Conservation (phyloP, 2,888 invertebrate species). For the Xanthorhoe designata region DNA sequence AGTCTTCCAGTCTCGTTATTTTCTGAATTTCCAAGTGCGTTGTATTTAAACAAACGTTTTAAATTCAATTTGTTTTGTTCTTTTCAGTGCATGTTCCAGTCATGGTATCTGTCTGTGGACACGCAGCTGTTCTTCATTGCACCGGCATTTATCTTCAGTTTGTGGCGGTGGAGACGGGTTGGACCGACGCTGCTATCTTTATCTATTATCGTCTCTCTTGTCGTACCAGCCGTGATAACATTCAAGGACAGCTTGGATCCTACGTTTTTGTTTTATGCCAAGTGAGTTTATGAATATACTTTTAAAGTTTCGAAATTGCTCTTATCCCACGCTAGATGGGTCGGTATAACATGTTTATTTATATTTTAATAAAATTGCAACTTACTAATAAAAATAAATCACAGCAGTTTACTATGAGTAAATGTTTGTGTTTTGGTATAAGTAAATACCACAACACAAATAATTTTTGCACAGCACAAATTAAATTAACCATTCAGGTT, state of each 20-base stretch:
- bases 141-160: constrained; percentile 87
- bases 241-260: constrained; percentile 87
- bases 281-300: constrained; percentile 80
- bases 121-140: constrained; percentile 89
- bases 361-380: too few species aligned
- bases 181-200: constrained; percentile 83
- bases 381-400: too few species aligned
- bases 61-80: constrained; percentile 10
- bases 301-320: too few species aligned
- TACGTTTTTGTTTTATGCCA: constrained; percentile 88
- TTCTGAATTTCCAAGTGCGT: neutral
- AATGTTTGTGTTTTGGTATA: too few species aligned
- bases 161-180: constrained; percentile 87
- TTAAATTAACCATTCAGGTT: too few species aligned
- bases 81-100: constrained; percentile 90
- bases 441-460: too few species aligned
- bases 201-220: constrained; percentile 77
- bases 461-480: too few species aligned
- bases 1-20: neutral
- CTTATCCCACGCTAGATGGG: too few species aligned
- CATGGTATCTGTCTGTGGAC: constrained; percentile 89
- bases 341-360: too few species aligned
- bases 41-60: neutral
- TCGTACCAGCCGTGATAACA: constrained; percentile 86
- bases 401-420: too few species aligned